Conservation (phyloP, 2,888 invertebrate species). For the Cryptosula pallasiana region DNA sequence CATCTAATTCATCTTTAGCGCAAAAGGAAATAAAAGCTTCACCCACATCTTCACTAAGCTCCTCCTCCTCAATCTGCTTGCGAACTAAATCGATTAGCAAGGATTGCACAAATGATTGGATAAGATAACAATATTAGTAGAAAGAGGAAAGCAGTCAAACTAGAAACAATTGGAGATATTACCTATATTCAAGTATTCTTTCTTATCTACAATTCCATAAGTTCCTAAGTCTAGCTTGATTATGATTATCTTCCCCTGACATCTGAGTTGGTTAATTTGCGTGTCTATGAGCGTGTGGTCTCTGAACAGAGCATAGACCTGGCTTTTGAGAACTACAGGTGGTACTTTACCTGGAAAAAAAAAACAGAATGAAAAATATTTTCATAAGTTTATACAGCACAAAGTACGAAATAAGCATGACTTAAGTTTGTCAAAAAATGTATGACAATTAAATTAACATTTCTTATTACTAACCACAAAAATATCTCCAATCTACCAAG, state of each 20-base stretch:
- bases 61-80: not conserved
- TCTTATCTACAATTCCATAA: conserved; percentile 13
- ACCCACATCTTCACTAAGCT: not conserved
- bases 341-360: not conserved
- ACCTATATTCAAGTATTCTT: conserved; percentile 11
- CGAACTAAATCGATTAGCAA: too few relatives aligned
- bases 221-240: conserved; percentile 2
- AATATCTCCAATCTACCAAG: conserved; percentile 9
- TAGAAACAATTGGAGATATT: too few relatives aligned
- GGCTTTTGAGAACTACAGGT: not conserved
- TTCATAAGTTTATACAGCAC: too few relatives aligned
- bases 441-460: too few relatives aligned
- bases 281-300: conserved; percentile 7
- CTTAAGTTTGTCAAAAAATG: too few relatives aligned
- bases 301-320: not conserved
- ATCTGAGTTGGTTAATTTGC: not conserved
- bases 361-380: not conserved
- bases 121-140: too few relatives aligned
- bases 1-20: conserved; percentile 14
- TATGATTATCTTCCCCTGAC: not conserved
- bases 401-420: too few relatives aligned
- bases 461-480: conserved; percentile 18
- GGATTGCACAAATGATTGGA: too few relatives aligned
- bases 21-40: conserved; percentile 11
- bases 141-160: too few relatives aligned